These are phyloP conservation scores for Tenodera sinensis DNA, from an alignment of 2,888 invertebrate species.

Conservation along the genomic window DNA sequence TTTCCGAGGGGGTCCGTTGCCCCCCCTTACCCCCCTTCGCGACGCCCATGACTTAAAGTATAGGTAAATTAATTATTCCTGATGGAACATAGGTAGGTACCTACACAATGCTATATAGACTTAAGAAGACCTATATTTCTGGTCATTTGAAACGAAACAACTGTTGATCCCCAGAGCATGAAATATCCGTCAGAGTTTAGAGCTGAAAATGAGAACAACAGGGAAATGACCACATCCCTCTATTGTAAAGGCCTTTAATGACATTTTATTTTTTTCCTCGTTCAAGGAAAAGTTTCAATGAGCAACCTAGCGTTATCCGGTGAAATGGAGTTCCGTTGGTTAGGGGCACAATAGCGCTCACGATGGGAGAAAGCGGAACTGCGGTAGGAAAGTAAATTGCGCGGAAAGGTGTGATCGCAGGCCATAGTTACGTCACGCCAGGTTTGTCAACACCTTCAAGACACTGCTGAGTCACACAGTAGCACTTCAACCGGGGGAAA, in stretches of 20 bases:
- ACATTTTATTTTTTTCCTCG: not conserved
- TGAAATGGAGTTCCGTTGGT: not conserved
- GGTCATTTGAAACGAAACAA: too few species aligned
- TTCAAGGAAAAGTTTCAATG: not conserved
- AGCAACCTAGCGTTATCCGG: not conserved
- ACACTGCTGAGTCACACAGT: not conserved
- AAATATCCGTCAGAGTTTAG: not conserved
- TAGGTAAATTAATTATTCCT: too few species aligned
- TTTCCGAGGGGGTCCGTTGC: too few species aligned
- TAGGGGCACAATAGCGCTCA: not conserved
- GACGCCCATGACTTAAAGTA: too few species aligned
- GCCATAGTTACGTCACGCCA: not conserved
- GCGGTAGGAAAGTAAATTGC: not conserved
- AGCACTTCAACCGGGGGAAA: not conserved
- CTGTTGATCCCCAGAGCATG: too few species aligned
- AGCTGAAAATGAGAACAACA: not conserved
- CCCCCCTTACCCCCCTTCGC: too few species aligned
- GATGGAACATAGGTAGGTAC: too few species aligned
- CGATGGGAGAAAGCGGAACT: not conserved
- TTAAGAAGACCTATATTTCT: too few species aligned
- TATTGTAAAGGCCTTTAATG: not conserved
- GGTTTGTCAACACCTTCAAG: not conserved
- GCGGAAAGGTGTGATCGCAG: slow-evolving; percentile 11
- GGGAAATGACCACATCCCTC: not conserved
- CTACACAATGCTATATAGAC: too few species aligned